A percentile compares a stretch with the other conserved stretches of the same genome.
Evolutionary conservation across 2,888 invertebrate genomes (phyloP).

Genomic region (Megalurothrips usitatus): DNA sequence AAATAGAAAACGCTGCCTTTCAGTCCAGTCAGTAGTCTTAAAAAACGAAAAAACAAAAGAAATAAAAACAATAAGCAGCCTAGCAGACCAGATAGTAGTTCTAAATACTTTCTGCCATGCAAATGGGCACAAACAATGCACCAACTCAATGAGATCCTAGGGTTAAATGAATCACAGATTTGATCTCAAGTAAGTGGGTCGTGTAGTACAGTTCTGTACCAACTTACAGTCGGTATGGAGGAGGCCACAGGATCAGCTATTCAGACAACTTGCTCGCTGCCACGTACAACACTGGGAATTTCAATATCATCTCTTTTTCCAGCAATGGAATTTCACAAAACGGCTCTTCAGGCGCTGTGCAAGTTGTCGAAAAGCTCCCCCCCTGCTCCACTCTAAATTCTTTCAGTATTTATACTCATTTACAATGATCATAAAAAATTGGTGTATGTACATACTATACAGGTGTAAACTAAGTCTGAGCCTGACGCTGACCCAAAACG

Average conservation of each 20-base stretch:
- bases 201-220: background rate
- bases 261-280: too few species aligned
- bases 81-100: background rate
- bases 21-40: background rate
- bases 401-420: background rate
- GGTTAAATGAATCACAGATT: conserved; percentile 23
- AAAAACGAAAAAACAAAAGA: background rate
- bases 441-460: background rate
- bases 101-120: background rate
- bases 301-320: too few species aligned
- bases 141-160: background rate
- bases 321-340: too few species aligned
- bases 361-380: background rate
- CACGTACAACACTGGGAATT: too few species aligned
- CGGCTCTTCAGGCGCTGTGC: background rate
- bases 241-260: too few species aligned
- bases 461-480: background rate
- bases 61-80: background rate
- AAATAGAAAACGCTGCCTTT: conserved; percentile 17
- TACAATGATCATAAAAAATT: background rate
- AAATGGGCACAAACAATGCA: background rate
- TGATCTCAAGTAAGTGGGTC: background rate
- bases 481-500: background rate
- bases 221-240: background rate
- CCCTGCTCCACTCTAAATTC: background rate